These are phyloP conservation scores for Spheniscus mendiculus DNA, from an alignment of 2,113 vertebrate species.

Conservation along the genomic window DNA sequence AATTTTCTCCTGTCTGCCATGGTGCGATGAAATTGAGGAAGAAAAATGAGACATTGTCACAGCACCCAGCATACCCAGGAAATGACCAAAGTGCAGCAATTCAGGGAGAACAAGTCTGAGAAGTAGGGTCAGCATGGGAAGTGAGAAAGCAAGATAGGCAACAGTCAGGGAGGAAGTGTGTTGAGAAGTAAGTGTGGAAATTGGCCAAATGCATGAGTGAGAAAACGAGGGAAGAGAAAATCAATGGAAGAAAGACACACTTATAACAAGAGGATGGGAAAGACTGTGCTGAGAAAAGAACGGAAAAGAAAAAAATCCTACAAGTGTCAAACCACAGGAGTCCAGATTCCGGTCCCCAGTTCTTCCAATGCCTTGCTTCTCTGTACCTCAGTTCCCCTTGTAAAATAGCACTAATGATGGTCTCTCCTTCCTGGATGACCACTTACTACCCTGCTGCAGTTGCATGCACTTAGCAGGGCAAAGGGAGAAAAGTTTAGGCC, in stretches of 20 bases:
- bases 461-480: background rate
- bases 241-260: background rate
- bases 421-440: background rate
- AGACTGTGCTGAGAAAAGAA: background rate
- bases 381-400: background rate
- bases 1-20: background rate
- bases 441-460: background rate
- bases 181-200: background rate
- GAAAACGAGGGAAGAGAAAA: background rate
- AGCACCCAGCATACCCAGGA: background rate
- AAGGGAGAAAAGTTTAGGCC: background rate
- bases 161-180: background rate
- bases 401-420: background rate
- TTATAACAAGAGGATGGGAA: background rate
- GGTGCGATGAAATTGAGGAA: background rate
- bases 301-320: background rate
- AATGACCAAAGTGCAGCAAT: background rate
- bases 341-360: background rate
- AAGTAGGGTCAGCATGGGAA: background rate
- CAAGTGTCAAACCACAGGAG: background rate
- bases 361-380: background rate
- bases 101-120: background rate
- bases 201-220: background rate
- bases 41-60: background rate
- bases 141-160: background rate